Evolutionary conservation across 2,888 invertebrate genomes (phyloP).

Genomic region (Rhodophaea formosa): DNA sequence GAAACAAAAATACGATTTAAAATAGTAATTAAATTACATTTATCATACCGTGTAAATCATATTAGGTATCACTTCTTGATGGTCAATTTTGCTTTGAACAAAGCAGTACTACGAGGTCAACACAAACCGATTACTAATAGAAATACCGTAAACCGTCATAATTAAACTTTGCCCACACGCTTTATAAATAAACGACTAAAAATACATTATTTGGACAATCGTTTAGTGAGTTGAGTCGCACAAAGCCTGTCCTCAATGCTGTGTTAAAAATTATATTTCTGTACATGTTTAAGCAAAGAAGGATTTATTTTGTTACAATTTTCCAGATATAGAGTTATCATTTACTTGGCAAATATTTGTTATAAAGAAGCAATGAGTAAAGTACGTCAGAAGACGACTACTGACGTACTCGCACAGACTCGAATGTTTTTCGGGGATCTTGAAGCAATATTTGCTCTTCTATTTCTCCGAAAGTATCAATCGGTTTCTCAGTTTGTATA

Average conservation of each 20-base stretch:
- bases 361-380: background rate
- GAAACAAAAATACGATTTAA: too few relatives aligned
- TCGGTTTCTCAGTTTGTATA: background rate
- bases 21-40: background rate
- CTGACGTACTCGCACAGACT: background rate
- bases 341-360: slow-evolving; percentile 2
- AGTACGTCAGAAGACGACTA: slow-evolving; percentile 3
- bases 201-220: slow-evolving; percentile 12
- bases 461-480: slow-evolving; percentile 9
- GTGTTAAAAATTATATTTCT: background rate
- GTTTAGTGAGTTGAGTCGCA: slow-evolving; percentile 8
- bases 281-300: background rate
- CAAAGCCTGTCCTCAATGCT: slow-evolving; percentile 5
- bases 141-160: slow-evolving; percentile 2
- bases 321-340: background rate
- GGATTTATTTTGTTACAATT: background rate
- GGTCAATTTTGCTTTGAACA: background rate
- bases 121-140: background rate
- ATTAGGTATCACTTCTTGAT: too few relatives aligned
- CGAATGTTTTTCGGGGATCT: background rate
- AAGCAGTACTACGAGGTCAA: background rate
- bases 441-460: background rate
- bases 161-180: slow-evolving; percentile 6
- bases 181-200: slow-evolving; percentile 15
- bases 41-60: too few relatives aligned